Conservation (phyloP, 2,888 invertebrate species). For the Apodemia hepburni region DNA sequence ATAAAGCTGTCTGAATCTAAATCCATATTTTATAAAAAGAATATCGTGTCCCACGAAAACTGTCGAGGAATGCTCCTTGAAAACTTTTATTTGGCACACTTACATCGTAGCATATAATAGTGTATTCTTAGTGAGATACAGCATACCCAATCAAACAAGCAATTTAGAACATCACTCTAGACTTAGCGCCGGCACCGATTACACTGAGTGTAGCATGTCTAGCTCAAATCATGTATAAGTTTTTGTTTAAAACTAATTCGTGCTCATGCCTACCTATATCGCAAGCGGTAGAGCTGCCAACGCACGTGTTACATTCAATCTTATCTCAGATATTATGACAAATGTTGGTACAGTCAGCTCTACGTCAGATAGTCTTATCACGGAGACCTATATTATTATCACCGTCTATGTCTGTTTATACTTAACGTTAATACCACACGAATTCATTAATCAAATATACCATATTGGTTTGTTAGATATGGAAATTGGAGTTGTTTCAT, state of each 20-base stretch:
- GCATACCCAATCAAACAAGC: too few species aligned
- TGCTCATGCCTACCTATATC: not conserved
- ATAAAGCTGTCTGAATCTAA: too few species aligned
- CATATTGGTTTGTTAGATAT: not conserved
- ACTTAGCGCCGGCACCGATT: too few species aligned
- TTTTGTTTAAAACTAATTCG: not conserved
- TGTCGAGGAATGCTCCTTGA: too few species aligned
- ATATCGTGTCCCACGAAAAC: too few species aligned
- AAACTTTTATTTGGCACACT: too few species aligned
- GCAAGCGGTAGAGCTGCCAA: constrained; percentile 24
- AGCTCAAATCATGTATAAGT: not conserved
- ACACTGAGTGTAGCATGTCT: not conserved
- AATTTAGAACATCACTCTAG: too few species aligned
- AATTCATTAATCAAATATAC: not conserved
- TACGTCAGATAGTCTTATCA: constrained; percentile 11
- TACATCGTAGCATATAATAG: too few species aligned
- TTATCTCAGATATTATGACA: constrained; percentile 25
- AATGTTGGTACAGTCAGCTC: constrained; percentile 6
- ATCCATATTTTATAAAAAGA: too few species aligned
- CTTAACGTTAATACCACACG: not conserved
- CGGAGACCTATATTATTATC: constrained; percentile 13
- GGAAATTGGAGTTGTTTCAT: not conserved
- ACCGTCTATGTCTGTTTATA: constrained; percentile 8
- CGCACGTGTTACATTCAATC: constrained; percentile 29
- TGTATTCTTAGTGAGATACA: too few species aligned